Base-by-base conservation (phyloP, 2,888 invertebrate genomes). In the Tenthredo mesomela region DNA sequence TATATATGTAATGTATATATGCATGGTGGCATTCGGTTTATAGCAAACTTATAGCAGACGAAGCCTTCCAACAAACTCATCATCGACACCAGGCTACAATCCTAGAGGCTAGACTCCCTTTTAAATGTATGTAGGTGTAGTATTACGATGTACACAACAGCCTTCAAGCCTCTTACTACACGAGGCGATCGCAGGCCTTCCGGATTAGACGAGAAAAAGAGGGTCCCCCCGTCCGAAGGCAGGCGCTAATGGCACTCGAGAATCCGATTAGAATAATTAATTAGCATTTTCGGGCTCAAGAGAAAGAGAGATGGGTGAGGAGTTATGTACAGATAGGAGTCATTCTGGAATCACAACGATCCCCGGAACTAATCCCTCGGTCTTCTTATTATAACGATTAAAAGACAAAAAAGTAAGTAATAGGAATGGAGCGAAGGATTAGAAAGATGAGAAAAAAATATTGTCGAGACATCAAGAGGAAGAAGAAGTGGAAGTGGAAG, bases 211-310 rank as follows among this genome's bases (percentile, higher is more conserved):
- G 80, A 40, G 37, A 40, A 65, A 80, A 37, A 33, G 61, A 37
- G 21, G 29, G 29, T 54, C 77, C 54, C 33, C 29, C 54, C 25
- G 29, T 86, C 86, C 80, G 84, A 85, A 85, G 85, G 84, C 86
- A 85, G 84, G 82, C 82, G 84, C 85, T 84, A 84, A 84, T 67
- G 84, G 77, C 83, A 58, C 84, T 70, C 85, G 85, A 82, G 85
- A 87, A 87, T 87, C 87, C 87, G 87, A 87, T 87, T 87, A 87
- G 84, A 85, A 84, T 84, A 85, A 84, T 86, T 86, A 87, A 80
- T 80, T 80, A 65, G 80, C n/a, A 21, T 58, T 43, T 61, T 61
- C 33, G 40, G 29, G 12, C 9, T 33, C 12, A 12, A 77, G 50
- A 15, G 7, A n/a, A 0, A 54, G 33, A 73, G 73, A 73, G 75